These are phyloP conservation scores for Rhagonycha fulva DNA, from an alignment of 2,888 invertebrate genomes.

Conservation along the genomic window DNA sequence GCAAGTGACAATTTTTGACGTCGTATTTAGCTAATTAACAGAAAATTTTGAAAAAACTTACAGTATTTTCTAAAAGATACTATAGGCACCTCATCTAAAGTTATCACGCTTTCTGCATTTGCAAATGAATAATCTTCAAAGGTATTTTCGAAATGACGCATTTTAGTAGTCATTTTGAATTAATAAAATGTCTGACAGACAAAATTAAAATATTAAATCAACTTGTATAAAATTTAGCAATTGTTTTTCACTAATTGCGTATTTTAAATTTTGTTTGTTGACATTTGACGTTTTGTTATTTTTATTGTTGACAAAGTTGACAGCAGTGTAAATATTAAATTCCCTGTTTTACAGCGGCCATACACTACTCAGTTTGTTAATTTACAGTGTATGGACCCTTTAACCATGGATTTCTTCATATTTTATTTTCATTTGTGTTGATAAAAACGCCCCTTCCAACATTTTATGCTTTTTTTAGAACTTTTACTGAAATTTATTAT, in stretches of 20 bases:
- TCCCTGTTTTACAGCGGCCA: background rate
- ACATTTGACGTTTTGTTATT: background rate
- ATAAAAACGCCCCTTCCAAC: too few relatives aligned
- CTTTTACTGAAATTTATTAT: too few relatives aligned
- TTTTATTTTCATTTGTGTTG: too few relatives aligned
- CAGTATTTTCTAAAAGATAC: background rate
- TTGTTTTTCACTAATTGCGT: background rate
- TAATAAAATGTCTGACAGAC: background rate
- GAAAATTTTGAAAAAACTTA: background rate
- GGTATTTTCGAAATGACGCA: slow-evolving; percentile 55
- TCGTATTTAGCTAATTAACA: slow-evolving; percentile 55
- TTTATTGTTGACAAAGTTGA: background rate
- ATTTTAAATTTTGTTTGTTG: background rate
- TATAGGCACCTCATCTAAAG: slow-evolving; percentile 41
- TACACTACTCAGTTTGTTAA: background rate
- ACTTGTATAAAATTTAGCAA: background rate
- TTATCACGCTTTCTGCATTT: slow-evolving; percentile 49
- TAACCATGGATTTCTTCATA: too few relatives aligned
- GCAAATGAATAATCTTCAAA: slow-evolving; percentile 56
- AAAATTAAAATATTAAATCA: background rate
- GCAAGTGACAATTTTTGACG: slow-evolving; percentile 52
- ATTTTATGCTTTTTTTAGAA: too few relatives aligned
- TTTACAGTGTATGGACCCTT: too few relatives aligned
- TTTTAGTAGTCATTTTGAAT: slow-evolving; percentile 3
- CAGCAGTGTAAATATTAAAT: background rate